phyloP scores from a whole-genome alignment of 2,888 invertebrate genomes.

The Hyles lineata region DNA sequence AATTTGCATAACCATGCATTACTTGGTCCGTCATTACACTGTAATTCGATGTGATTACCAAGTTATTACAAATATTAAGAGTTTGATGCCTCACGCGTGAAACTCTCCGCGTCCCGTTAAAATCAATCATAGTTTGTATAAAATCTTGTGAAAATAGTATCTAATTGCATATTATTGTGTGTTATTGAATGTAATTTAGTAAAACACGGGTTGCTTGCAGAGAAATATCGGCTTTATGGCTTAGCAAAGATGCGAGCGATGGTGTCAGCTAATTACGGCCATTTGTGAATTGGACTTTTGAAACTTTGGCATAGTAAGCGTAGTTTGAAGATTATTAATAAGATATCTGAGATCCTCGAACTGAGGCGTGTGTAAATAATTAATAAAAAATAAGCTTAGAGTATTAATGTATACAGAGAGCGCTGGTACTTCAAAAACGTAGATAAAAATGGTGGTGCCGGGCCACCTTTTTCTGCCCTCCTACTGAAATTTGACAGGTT shows the following conservation, averaged over 20 bases:
- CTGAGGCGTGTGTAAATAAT: no score
- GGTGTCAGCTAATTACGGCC: background rate
- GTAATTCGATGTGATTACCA: slow-evolving; percentile 44
- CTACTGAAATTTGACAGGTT: no score
- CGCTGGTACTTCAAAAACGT: no score
- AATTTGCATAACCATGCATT: slow-evolving; percentile 39
- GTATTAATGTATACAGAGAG: no score
- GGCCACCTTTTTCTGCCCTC: no score
- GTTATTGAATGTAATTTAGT: slow-evolving; percentile 32
- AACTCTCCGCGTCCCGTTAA: slow-evolving; percentile 18
- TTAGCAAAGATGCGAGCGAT: background rate
- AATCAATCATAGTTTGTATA: slow-evolving; percentile 30
- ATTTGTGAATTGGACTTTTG: background rate
- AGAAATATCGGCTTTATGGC: slow-evolving; percentile 11
- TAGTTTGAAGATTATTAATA: no score
- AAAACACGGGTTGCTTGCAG: slow-evolving; percentile 21
- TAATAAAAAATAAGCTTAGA: no score
- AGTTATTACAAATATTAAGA: slow-evolving; percentile 37
- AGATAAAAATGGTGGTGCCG: no score
- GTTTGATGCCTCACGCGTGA: slow-evolving; percentile 10
- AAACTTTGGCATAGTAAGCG: background rate
- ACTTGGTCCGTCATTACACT: slow-evolving; percentile 39
- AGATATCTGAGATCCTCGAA: no score
- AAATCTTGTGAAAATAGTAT: slow-evolving; percentile 31
- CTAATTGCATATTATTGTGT: slow-evolving; percentile 34